phyloP scores from a whole-genome alignment of 1,140 invertebrate species.

The Brachionus plicatilis region DNA sequence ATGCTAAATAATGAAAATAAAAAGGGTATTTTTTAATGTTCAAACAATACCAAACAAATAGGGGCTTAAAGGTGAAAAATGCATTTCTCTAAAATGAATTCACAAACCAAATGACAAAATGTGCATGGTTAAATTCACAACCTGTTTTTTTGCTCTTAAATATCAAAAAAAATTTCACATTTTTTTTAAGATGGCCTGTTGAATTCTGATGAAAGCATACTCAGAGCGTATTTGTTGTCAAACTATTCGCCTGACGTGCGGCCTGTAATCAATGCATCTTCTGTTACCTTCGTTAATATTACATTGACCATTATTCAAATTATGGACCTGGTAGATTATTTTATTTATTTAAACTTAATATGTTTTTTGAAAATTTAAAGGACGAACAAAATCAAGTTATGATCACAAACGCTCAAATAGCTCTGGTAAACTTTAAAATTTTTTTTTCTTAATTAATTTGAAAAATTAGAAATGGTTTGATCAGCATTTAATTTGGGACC shows the following conservation, averaged over 20 bases:
- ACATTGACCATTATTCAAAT: conserved; percentile 37
- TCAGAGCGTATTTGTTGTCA: background rate
- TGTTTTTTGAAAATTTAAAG: background rate
- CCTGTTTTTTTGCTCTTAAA: background rate
- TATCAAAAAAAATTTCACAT: too few relatives aligned
- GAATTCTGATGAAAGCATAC: conserved; percentile 26
- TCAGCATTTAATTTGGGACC: conserved; percentile 25
- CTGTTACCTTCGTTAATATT: conserved; percentile 18
- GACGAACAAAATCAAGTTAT: conserved; percentile 41
- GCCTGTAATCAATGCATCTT: conserved; percentile 6
- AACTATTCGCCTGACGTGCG: conserved; percentile 11
- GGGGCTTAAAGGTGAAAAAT: too few relatives aligned
- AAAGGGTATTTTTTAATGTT: too few relatives aligned
- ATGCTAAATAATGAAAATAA: too few relatives aligned
- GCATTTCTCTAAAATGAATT: too few relatives aligned
- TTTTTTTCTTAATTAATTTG: background rate
- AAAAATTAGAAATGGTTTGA: conserved; percentile 21
- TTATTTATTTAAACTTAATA: too few relatives aligned
- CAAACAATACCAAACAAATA: too few relatives aligned
- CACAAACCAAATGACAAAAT: too few relatives aligned
- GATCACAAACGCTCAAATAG: conserved; percentile 35
- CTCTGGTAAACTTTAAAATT: background rate
- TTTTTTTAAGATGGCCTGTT: background rate
- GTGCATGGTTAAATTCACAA: too few relatives aligned
- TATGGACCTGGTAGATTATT: conserved; percentile 19